Evolutionary conservation across 2,113 vertebrate species (phyloP).

Genomic region (Bucco capensis): DNA sequence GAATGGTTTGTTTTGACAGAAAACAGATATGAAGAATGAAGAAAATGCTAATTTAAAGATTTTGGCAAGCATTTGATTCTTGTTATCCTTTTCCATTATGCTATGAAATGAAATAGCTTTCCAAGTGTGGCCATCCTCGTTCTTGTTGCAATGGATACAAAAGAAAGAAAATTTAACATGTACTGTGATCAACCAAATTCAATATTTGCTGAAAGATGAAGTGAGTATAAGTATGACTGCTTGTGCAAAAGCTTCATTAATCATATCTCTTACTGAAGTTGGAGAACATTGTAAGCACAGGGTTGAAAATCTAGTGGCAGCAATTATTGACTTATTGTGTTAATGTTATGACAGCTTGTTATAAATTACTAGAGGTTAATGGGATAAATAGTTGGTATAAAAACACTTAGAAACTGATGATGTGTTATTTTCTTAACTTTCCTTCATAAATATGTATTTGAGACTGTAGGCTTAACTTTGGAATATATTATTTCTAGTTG

Average conservation of each 20-base stretch:
- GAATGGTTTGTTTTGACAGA: constrained; percentile 40
- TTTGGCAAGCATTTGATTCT: background rate
- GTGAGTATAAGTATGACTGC: background rate
- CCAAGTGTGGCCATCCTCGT: background rate
- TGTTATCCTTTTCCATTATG: background rate
- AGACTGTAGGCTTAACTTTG: background rate
- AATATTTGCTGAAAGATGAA: background rate
- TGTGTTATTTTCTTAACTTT: constrained; percentile 34
- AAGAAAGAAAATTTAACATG: background rate
- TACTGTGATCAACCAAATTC: background rate
- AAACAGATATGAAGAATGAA: background rate
- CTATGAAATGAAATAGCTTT: background rate
- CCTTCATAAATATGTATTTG: constrained; percentile 45
- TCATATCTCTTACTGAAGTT: background rate
- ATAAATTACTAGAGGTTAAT: constrained; percentile 60
- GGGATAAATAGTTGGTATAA: constrained; percentile 44
- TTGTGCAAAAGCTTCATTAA: constrained; percentile 5
- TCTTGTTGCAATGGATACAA: background rate
- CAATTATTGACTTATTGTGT: constrained; percentile 55
- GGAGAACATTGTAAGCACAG: background rate
- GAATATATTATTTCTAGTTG: background rate
- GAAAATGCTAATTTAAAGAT: constrained; percentile 31
- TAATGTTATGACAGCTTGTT: constrained; percentile 56
- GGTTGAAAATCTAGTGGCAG: constrained; percentile 26
- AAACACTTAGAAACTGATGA: constrained; percentile 25